Percentiles rank a stretch among this genome's conserved stretches.
Evolutionary conservation across 1,140 invertebrate species (phyloP).

Genomic region (Bradysia coprophila): DNA sequence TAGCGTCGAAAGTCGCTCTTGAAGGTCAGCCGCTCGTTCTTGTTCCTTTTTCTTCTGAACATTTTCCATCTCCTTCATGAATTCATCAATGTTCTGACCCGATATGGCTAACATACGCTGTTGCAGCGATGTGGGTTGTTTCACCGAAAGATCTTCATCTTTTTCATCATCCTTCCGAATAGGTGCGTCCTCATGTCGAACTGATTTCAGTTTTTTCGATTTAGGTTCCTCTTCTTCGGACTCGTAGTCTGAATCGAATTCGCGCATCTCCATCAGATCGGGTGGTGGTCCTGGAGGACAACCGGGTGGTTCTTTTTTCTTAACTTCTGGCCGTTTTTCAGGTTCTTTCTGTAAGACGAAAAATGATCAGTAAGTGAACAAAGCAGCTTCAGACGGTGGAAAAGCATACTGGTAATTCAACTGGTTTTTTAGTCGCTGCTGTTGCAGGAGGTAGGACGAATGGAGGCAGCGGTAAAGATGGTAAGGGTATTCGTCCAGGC

Average conservation of each 20-base stretch:
- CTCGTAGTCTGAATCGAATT: slow-evolving; percentile 22
- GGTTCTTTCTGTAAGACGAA: neutral
- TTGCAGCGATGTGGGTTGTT: slow-evolving; percentile 56
- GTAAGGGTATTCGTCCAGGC: slow-evolving; percentile 58
- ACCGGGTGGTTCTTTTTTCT: slow-evolving; percentile 52
- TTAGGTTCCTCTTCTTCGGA: slow-evolving; percentile 31
- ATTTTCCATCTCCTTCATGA: slow-evolving; percentile 81
- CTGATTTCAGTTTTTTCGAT: neutral
- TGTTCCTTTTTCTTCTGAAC: slow-evolving; percentile 35
- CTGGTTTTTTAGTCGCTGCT: too few relatives aligned
- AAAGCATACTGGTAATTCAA: too few relatives aligned
- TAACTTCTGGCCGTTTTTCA: slow-evolving; percentile 6
- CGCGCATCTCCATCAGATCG: slow-evolving; percentile 37
- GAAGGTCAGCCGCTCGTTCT: neutral
- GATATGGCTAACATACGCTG: slow-evolving; percentile 70
- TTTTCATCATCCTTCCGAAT: slow-evolving; percentile 40
- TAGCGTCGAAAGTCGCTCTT: neutral
- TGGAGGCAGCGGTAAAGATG: slow-evolving; percentile 28
- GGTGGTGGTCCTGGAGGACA: slow-evolving; percentile 73
- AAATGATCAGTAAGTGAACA: too few relatives aligned
- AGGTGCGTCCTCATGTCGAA: neutral
- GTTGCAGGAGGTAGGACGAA: slow-evolving; percentile 25
- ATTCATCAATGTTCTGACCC: slow-evolving; percentile 79
- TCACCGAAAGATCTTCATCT: slow-evolving; percentile 33
- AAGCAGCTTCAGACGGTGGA: neutral